Conservation (phyloP, 2,888 invertebrate species). For the Cephalotes varians region DNA sequence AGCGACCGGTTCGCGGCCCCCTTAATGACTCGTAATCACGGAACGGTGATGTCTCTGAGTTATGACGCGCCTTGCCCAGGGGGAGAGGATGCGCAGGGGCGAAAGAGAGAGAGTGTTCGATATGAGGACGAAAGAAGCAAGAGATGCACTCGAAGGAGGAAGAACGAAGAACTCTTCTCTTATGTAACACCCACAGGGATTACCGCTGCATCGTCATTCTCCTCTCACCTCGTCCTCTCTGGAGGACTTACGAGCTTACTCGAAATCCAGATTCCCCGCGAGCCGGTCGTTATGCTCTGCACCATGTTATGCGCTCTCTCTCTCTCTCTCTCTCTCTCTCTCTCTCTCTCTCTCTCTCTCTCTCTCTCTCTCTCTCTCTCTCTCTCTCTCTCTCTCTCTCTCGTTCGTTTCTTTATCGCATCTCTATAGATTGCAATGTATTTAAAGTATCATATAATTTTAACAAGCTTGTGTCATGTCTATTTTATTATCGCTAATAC, state of each 20-base stretch:
- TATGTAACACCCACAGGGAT: constrained; percentile 67
- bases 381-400: not conserved
- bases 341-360: too few species aligned
- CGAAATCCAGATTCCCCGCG: constrained; percentile 67
- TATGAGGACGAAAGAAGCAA: not conserved
- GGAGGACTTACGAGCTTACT: constrained; percentile 70
- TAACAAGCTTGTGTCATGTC: not conserved
- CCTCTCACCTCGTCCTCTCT: constrained; percentile 54
- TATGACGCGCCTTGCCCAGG: constrained; percentile 74
- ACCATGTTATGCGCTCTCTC: not conserved
- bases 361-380: too few species aligned
- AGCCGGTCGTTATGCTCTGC: constrained; percentile 40
- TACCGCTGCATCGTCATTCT: constrained; percentile 57
- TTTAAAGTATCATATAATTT: not conserved
- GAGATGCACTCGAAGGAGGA: constrained; percentile 39
- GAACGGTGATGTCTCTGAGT: constrained; percentile 80
- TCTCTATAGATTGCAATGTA: not conserved
- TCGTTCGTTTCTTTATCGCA: constrained; percentile 20
- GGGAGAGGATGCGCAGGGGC: constrained; percentile 34
- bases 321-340: not conserved
- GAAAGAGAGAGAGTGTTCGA: not conserved
- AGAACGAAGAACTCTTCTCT: constrained; percentile 58
- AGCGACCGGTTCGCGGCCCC: constrained; percentile 80
- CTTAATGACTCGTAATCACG: constrained; percentile 82
- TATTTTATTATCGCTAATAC: not conserved